phyloP scores from a whole-genome alignment of 2,888 invertebrate species.

The Drosophila demipolita region DNA sequence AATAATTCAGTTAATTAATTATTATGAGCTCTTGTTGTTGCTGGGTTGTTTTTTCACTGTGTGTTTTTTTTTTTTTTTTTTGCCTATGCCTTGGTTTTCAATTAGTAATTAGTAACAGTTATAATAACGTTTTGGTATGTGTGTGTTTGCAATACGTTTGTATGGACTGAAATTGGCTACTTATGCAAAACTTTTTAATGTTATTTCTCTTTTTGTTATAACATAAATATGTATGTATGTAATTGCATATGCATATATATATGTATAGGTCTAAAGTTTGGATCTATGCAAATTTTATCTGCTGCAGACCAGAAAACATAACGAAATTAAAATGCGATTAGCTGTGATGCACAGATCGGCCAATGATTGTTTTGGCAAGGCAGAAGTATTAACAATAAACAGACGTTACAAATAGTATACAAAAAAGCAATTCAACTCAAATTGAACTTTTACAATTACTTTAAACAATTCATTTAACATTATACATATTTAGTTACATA shows the following conservation, averaged over 20 bases:
- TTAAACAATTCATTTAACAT: conserved; percentile 35
- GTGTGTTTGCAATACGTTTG: conserved; percentile 18
- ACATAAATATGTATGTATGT: conserved; percentile 19
- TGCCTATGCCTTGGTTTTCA: conserved; percentile 46
- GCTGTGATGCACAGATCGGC: conserved; percentile 21
- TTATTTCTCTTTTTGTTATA: conserved; percentile 16
- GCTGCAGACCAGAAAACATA: conserved; percentile 27
- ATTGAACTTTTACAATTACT: conserved; percentile 31
- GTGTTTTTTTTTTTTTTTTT: not conserved
- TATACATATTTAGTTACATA: conserved; percentile 18
- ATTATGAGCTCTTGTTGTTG: conserved; percentile 28
- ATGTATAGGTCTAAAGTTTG: conserved; percentile 17
- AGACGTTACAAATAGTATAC: conserved; percentile 4
- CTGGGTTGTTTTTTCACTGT: conserved; percentile 17
- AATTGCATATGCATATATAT: conserved; percentile 26
- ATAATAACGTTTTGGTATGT: conserved; percentile 56
- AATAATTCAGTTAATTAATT: conserved; percentile 77
- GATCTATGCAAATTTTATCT: conserved; percentile 53
- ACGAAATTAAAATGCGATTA: conserved; percentile 18
- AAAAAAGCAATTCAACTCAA: conserved; percentile 9
- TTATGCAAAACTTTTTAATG: conserved; percentile 62
- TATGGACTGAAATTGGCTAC: conserved; percentile 78
- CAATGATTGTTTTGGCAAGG: conserved; percentile 43
- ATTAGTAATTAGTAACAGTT: conserved; percentile 74
- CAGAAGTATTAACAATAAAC: conserved; percentile 28